Evolutionary conservation across 1,140 invertebrate genomes (phyloP), one percentile per base, ranked within the genome.

Genomic region (Maconellicoccus hirsutus): DNA sequence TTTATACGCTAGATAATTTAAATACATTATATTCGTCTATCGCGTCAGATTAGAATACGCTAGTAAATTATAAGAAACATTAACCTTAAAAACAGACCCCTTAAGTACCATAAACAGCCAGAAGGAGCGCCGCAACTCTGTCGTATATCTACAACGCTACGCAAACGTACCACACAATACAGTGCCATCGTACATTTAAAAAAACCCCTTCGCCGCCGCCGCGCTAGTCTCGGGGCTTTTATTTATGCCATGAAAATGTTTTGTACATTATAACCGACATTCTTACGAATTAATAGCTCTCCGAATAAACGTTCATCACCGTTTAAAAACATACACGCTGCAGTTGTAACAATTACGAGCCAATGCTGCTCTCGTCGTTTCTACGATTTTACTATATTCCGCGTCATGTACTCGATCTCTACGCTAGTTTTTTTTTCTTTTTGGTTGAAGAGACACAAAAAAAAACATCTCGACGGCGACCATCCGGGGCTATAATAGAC

Each of bases 271-370:
- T 38, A 38, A 52, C 42, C 42, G n/a, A 52, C 42, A 19, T 52
- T 52, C n/a, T 52, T 52, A 52, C 12, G 42, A 52, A 52, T 52
- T 52, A 52, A 52, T 52, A 52, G 42, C 42, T 52, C 42, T 52
- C 16, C 42, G 42, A 52, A 52, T 52, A 19, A 52, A 16, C 2
- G 42, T 52, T 52, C 42, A 52, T 52, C 4, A 52, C 42, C n/a
- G n/a, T 16, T 8, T 16, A 16, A 52, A 16, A 52, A 8, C 6
- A 52, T 52, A 52, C 6, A 52, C 33, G n/a, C n/a, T n/a, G n/a
- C n/a, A n/a, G n/a, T n/a, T n/a, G n/a, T 14, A 16, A 52, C 42
- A 52, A 52, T 8, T 52, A 8, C 42, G 33, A 6, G 16, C n/a
- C 4, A 52, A 52, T 52, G 42, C 16, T 52, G 4, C 42, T 52